phyloP scores from a whole-genome alignment of 1,140 invertebrate genomes.

The Ephestia elutella region DNA sequence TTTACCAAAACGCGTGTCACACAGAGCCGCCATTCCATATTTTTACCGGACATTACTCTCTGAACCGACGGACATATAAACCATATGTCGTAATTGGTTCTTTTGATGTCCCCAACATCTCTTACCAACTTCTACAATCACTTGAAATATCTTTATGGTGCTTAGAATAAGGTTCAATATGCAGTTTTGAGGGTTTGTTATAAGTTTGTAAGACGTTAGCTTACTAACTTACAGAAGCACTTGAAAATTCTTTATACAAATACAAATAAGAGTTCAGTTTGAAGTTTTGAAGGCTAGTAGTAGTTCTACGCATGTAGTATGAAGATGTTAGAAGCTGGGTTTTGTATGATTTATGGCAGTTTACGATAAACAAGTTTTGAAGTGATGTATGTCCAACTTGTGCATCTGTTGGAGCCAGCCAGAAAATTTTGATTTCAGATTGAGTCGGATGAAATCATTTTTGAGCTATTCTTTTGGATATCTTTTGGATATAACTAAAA shows the following conservation, averaged over 20 bases:
- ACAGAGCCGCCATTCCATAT: neutral
- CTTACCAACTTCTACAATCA: neutral
- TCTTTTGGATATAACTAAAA: too few species aligned
- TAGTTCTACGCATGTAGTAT: neutral
- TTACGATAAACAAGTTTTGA: constrained; percentile 2
- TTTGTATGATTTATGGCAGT: constrained; percentile 5
- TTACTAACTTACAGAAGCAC: neutral
- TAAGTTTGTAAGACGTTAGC: neutral
- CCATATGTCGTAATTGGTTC: constrained; percentile 4
- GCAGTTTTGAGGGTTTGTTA: neutral
- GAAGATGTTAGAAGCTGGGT: neutral
- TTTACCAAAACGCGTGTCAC: constrained; percentile 1
- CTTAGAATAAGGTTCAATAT: neutral
- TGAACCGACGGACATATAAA: neutral
- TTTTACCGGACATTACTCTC: neutral
- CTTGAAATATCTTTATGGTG: neutral
- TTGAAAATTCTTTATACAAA: neutral
- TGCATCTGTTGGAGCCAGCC: neutral
- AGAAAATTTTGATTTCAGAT: neutral
- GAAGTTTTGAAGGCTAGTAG: neutral
- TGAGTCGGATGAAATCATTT: neutral
- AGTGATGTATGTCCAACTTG: constrained; percentile 3
- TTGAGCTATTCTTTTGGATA: neutral
- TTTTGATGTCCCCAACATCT: constrained; percentile 1
- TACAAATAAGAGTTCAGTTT: neutral